Evolutionary conservation across 2,888 invertebrate species (phyloP), one percentile per base, ranked within the genome.

Genomic region (Trachelus stipa): DNA sequence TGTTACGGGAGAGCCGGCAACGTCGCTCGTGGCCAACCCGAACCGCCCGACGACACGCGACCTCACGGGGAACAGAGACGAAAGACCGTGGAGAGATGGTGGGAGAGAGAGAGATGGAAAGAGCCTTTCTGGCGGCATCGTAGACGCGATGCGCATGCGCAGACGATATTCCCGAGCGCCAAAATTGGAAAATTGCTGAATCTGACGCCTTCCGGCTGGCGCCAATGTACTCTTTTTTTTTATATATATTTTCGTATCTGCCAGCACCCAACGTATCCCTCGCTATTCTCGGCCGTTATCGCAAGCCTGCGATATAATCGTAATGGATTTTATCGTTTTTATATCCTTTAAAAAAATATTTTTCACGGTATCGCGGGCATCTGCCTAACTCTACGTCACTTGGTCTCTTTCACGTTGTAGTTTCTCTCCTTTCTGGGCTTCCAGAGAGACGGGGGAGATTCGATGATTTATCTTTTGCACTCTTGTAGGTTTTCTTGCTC

Each of bases 11-110:
- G 80, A 82, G 73, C 77, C 68, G 85, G 85, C 87, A 87, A 85
- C 87, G 34, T 34, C 75, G 86, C 79, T 33, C 69, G 34, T 75
- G 74, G 37, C 79, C 83, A 82, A 81, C 84, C 81, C 82, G 82
- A 83, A 80, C 81, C 81, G 73, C 69, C 80, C 76, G 75, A 73
- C 77, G 79, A 78, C 69, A 76, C 80, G 83, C 86, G 87, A 88
- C 87, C 86, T 88, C 88, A 84, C 85, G 85, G 80, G 76, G 77
- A 79, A 76, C 80, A 78, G 80, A 79, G 79, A 79, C 80, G 79
- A 68, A 73, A 76, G 69, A 78, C 79, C 78, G 79, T 31, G 31
- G 34, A 56, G 56, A 23, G 56, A 23, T 9, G 15, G 9, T 9
- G 56, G 15, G 23, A 56, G 56, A 23, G 23, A 56, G 23, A 40